Evolutionary conservation across 2,888 invertebrate genomes (phyloP), one percentile per base, ranked within the genome.

Genomic region (Aethes cnicana): DNA sequence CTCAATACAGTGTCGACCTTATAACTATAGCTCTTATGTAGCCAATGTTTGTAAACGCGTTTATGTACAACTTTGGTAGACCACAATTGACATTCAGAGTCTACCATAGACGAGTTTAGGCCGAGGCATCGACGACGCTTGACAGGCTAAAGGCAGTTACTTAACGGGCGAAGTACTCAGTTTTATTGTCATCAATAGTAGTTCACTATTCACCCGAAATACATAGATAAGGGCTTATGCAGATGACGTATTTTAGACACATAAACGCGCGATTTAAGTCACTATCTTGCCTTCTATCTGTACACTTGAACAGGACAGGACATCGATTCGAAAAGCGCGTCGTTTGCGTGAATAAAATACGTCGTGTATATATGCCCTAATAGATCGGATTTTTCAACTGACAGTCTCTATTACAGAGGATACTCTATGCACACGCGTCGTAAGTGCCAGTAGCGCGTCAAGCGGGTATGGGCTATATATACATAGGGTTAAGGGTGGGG

Each of bases 21-120:
- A 35, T 7, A 41, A 28, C 35, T 50, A 50, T 26, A 21, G 28
- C 9, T 33, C 26, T 17, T 30, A 30, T 36, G 43, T 9, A 49
- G 26, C 35, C n/a, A 18, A 1, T 28, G 43, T 30, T 8, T 21
- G 36, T 37, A 37, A 23, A 36, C 36, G n/a, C n/a, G n/a, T n/a
- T n/a, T n/a, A n/a, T 37, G 37, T 44, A 50, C 50, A 50, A 18
- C 50, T 50, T 50, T 50, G 50, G 50, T 44, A 50, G 43, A 49
- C 26, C 35, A 14, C 36, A 44, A 28, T 50, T 36, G 36, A 43
- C 21, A 41, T 33, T 33, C 17, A 14, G 16, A 25, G 14, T 14
- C 30, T 41, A 28, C 36, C 43, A 35, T 37, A 6, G 26, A 21
- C 42, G 21, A 35, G n/a, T n/a, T n/a, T n/a, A n/a, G n/a, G n/a